phyloP scores from a whole-genome alignment of 2,797 vertebrate species.

The Glossophaga mutica region DNA sequence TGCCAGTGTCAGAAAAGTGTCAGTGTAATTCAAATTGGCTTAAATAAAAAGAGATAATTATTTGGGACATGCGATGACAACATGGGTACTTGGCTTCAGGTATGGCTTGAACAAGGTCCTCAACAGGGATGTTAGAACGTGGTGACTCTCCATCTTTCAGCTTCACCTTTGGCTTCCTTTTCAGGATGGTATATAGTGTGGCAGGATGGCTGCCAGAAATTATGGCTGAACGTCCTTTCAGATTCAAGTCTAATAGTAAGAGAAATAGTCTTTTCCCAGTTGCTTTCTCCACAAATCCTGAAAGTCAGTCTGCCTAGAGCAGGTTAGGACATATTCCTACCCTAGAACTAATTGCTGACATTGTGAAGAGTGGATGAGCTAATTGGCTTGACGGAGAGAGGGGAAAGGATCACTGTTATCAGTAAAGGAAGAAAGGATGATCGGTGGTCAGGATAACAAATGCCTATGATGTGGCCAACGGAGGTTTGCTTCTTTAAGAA shows the following conservation, averaged over 20 bases:
- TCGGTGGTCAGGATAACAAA: not conserved
- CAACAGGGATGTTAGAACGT: not conserved
- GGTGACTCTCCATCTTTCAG: not conserved
- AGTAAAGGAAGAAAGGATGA: not conserved
- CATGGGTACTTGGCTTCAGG: not conserved
- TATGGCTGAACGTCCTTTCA: not conserved
- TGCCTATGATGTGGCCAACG: not conserved
- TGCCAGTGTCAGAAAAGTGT: conserved; percentile 9
- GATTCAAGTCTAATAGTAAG: not conserved
- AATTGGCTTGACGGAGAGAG: not conserved
- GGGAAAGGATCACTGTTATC: not conserved
- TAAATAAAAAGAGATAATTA: not conserved
- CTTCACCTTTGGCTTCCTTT: not conserved
- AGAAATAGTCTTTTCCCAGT: not conserved
- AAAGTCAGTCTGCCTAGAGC: not conserved
- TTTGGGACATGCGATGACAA: not conserved
- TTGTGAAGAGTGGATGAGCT: not conserved
- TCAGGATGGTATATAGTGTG: not conserved
- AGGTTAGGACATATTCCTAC: not conserved
- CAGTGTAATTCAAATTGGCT: not conserved
- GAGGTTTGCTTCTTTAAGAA: not conserved
- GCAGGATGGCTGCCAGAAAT: not conserved
- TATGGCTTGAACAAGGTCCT: not conserved
- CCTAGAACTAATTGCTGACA: not conserved
- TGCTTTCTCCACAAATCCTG: not conserved